Conservation (phyloP, 1,140 invertebrate species). For the Brachionus calyciflorus region DNA sequence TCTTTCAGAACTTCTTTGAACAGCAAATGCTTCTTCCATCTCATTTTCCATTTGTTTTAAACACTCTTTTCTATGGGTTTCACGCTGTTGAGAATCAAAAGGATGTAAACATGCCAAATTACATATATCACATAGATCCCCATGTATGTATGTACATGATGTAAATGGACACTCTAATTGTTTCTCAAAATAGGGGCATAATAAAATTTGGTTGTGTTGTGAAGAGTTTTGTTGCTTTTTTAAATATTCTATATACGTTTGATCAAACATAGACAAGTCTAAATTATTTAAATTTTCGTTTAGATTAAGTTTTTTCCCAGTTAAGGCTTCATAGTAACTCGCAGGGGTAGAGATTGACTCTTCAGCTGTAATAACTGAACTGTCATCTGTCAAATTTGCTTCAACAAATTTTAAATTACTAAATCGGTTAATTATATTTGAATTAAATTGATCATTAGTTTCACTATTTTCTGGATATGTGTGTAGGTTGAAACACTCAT, state of each 20-base stretch:
- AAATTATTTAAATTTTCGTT: not conserved
- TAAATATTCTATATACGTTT: not conserved
- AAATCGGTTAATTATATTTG: not conserved
- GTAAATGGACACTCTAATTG: not conserved
- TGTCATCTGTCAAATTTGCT: not conserved
- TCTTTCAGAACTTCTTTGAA: slow-evolving; percentile 76
- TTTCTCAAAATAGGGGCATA: slow-evolving; percentile 44
- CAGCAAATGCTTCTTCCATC: slow-evolving; percentile 82
- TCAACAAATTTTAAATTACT: not conserved
- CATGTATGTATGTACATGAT: slow-evolving; percentile 67
- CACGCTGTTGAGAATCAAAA: slow-evolving; percentile 68
- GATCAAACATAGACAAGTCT: slow-evolving; percentile 16
- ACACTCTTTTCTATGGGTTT: slow-evolving; percentile 73
- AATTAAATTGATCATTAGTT: not conserved
- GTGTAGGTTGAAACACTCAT: slow-evolving; percentile 24
- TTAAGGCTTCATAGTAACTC: slow-evolving; percentile 28
- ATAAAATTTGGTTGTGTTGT: not conserved
- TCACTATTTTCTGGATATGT: not conserved
- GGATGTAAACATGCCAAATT: slow-evolving; percentile 72
- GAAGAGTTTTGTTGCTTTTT: not conserved
- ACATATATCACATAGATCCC: slow-evolving; percentile 77
- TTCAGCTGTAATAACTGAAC: no score
- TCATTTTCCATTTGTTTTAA: slow-evolving; percentile 74
- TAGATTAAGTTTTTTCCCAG: not conserved
- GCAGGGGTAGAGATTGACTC: not conserved